Percentiles rank a stretch among this genome's conserved stretches.
These are phyloP conservation scores for Pica pica DNA, from an alignment of 2,113 vertebrate species.

Conservation along the genomic window DNA sequence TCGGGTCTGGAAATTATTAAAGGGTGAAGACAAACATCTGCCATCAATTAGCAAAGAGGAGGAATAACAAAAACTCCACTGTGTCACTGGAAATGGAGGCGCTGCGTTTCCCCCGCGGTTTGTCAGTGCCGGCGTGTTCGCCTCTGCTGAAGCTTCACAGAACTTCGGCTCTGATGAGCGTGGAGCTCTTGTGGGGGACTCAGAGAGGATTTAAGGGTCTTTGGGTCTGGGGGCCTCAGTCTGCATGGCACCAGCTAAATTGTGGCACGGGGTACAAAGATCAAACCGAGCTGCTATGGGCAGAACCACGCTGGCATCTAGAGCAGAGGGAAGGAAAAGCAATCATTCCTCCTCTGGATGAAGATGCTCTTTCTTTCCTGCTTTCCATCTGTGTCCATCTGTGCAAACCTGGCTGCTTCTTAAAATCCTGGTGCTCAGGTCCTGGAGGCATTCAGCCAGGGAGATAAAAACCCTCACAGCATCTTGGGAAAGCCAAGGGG, in stretches of 20 bases:
- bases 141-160: neutral
- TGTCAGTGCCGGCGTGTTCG: neutral
- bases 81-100: neutral
- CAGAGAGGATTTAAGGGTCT: neutral
- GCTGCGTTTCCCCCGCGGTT: neutral
- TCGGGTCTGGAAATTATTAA: constrained; percentile 71
- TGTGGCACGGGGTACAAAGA: accelerated
- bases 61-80: constrained; percentile 58
- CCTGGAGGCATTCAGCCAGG: neutral
- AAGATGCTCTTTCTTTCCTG: neutral
- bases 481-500: neutral
- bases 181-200: neutral
- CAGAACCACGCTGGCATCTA: neutral
- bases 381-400: neutral
- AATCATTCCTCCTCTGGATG: neutral
- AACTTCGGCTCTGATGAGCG: accelerated
- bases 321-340: neutral
- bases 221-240: neutral
- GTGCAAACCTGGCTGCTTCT: neutral
- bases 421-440: neutral
- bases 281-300: accelerated
- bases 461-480: neutral
- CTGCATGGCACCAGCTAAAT: neutral
- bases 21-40: constrained; percentile 69
- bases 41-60: constrained; percentile 64